Conservation (phyloP, 2,113 vertebrate species). For the Cyanistes caeruleus region DNA sequence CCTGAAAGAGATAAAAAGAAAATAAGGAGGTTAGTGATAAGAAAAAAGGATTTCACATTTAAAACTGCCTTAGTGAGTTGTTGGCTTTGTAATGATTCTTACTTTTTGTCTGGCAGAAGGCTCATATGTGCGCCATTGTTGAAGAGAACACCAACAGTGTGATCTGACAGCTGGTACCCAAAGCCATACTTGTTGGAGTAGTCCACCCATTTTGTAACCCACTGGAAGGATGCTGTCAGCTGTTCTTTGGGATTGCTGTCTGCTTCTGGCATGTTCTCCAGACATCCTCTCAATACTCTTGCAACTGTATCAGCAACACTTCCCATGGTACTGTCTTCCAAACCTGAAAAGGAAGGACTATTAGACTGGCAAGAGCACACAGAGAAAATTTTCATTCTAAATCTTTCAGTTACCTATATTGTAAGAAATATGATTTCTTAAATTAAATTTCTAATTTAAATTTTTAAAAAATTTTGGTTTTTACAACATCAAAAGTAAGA, state of each 20-base stretch:
- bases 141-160: conserved; percentile 96
- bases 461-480: neutral
- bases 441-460: neutral
- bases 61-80: neutral
- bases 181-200: conserved; percentile 99
- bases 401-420: neutral
- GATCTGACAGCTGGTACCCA: conserved; percentile 97
- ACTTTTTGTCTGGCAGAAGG: conserved; percentile 96
- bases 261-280: conserved; percentile 93
- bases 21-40: neutral
- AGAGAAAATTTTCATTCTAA: neutral
- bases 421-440: neutral
- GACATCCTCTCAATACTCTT: conserved; percentile 88
- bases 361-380: neutral
- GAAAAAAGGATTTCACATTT: neutral
- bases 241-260: conserved; percentile 86
- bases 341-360: conserved; percentile 74
- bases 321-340: conserved; percentile 93
- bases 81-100: neutral
- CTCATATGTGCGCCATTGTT: conserved; percentile 98
- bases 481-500: neutral
- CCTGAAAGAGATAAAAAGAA: conserved; percentile 62
- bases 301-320: conserved; percentile 91
- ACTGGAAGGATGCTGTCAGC: conserved; percentile 85
- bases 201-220: conserved; percentile 99